These are phyloP conservation scores for Agrotis puta DNA, from an alignment of 2,888 invertebrate genomes.

Conservation along the genomic window DNA sequence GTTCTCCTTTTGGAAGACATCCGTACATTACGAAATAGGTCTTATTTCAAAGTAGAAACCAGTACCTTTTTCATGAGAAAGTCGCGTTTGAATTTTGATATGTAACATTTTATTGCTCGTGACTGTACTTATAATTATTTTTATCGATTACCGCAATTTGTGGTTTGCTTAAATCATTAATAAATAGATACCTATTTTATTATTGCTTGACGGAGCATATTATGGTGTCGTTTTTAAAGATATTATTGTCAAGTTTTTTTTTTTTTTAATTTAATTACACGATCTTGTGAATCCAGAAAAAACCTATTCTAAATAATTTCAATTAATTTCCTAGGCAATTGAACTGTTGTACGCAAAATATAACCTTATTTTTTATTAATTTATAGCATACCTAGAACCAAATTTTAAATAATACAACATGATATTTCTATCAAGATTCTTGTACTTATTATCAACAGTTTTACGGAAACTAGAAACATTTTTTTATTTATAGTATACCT, in stretches of 20 bases:
- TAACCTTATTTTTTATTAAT: not conserved
- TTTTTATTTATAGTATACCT: conserved; percentile 16
- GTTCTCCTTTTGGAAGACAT: no score
- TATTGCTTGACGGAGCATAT: conserved; percentile 10
- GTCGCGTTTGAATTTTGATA: no score
- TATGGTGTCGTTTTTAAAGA: conserved; percentile 10
- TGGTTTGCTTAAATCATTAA: conserved; percentile 10
- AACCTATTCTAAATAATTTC: not conserved
- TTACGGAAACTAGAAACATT: not conserved
- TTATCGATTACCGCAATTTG: conserved; percentile 10
- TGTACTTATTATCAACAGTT: not conserved
- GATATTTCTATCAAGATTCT: not conserved
- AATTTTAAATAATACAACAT: not conserved
- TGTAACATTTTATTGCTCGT: no score
- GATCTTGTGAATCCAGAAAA: not conserved
- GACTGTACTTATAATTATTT: conserved; percentile 28
- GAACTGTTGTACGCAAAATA: not conserved
- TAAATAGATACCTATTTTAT: not conserved
- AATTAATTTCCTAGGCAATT: not conserved
- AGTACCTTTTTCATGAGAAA: no score
- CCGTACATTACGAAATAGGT: no score
- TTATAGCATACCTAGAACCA: not conserved
- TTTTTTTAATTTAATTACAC: not conserved
- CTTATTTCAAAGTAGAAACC: no score
- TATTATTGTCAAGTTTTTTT: not conserved